A percentile compares a stretch with the other conserved stretches of the same genome.
phyloP scores from a whole-genome alignment of 2,797 vertebrate species.

The Arnoldichthys spilopterus region DNA sequence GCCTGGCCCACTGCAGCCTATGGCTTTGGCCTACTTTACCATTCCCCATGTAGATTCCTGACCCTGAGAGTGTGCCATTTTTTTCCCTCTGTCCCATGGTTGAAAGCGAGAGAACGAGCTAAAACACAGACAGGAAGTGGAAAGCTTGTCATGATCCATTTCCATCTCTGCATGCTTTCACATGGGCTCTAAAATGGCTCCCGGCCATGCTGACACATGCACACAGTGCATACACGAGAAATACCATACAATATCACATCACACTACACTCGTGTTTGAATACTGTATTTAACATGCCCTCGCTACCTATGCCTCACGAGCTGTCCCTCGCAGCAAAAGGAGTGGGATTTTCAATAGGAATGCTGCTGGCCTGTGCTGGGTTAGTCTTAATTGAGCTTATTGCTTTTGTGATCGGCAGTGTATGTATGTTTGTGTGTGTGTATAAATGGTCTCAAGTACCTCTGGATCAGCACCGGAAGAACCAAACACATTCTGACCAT shows the following conservation, averaged over 20 bases:
- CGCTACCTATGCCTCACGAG: neutral
- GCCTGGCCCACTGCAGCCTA: slow-evolving; percentile 52
- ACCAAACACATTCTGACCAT: no score
- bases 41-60: slow-evolving; percentile 53
- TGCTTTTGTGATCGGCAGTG: no score
- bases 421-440: no score
- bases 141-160: slow-evolving; percentile 51
- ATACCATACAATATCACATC: slow-evolving; percentile 10
- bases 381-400: neutral
- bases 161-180: slow-evolving; percentile 42
- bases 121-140: slow-evolving; percentile 38
- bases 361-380: neutral
- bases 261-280: neutral
- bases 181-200: slow-evolving; percentile 35
- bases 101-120: slow-evolving; percentile 47
- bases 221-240: slow-evolving; percentile 5
- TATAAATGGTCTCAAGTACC: no score
- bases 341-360: neutral
- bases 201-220: slow-evolving; percentile 13
- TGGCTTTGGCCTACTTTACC: slow-evolving; percentile 60
- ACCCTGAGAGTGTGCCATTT: slow-evolving; percentile 56
- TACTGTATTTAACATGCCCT: neutral
- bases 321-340: neutral
- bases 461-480: no score
- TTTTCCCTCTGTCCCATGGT: slow-evolving; percentile 28